Conservation (phyloP, 2,888 invertebrate species). For the Abrostola triplasia region DNA sequence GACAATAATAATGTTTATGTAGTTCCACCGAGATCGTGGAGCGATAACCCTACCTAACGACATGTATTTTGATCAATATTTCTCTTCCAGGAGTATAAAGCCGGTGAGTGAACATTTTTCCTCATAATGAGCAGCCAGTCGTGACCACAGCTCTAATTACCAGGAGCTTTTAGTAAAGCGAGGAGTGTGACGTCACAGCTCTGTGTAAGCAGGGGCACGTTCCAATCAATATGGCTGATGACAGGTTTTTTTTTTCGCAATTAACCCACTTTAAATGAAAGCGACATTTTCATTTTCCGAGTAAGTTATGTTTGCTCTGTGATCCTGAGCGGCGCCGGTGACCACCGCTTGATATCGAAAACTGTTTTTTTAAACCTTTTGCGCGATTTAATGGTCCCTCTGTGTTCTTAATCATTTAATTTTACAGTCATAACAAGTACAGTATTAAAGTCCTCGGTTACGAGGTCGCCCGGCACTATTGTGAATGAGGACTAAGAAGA, state of each 20-base stretch:
- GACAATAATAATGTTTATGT: too few relatives aligned
- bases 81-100: too few relatives aligned
- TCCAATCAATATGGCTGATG: slow-evolving; percentile 4
- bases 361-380: not conserved
- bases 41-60: too few relatives aligned
- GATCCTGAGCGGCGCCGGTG: not conserved
- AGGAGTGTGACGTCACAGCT: not conserved
- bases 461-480: too few relatives aligned
- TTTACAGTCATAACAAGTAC: too few relatives aligned
- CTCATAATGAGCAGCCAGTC: not conserved
- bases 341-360: not conserved
- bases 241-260: slow-evolving; percentile 16
- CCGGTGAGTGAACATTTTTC: too few relatives aligned
- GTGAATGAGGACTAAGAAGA: too few relatives aligned
- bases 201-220: not conserved
- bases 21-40: too few relatives aligned
- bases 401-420: not conserved
- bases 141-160: slow-evolving; percentile 5
- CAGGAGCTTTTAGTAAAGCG: not conserved
- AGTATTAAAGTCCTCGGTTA: too few relatives aligned
- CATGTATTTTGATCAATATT: too few relatives aligned
- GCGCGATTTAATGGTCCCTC: not conserved
- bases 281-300: slow-evolving; percentile 2
- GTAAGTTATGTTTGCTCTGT: slow-evolving; percentile 1
- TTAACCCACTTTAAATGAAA: slow-evolving; percentile 17